Evolutionary conservation across 1,140 invertebrate species (phyloP), one percentile per base, ranked within the genome.

Genomic region (Drosophila bocqueti): DNA sequence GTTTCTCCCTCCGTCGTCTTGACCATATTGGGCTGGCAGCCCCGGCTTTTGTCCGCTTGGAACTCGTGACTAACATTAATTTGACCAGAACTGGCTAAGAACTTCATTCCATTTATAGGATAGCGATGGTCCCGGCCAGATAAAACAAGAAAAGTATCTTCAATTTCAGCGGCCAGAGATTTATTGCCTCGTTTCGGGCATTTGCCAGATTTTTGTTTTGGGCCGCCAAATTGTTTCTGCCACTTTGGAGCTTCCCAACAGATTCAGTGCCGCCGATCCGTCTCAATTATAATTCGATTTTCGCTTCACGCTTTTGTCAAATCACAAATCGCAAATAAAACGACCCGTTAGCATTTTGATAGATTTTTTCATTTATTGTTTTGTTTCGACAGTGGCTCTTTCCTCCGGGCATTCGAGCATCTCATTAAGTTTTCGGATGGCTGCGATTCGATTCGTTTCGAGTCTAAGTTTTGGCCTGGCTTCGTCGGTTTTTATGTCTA

Each of bases 11-110:
- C 29, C 47, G 18, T 57, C 15, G 24, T 49, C 42, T 72, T 73
- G 77, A 61, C 81, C 80, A 83, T 87, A 89, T 86, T 86, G 83
- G 79, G 82, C 29, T 24, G 54, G 52, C 52, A 83, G 83, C 26
- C 16, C 26, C 49, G 79, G 80, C 75, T 84, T 86, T 79, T 85
- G 55, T 66, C 55, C 67, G 54, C 49, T n/a, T 49, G 62, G 46
- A 69, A 71, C 83, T 83, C 83, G 83, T 86, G 83, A 86, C 83
- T 86, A 86, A 86, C 83, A 86, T 86, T 86, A 86, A 86, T 86
- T 86, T 87, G 76, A 79, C 64, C 76, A 85, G 83, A 81, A 77
- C 79, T 66, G 63, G 78, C 68, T 63, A 82, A 78, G 76, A 83
- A 76, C 67, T 83, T 79, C 47, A 68, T 65, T 69, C 63, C 49